Evolutionary conservation across 2,113 vertebrate genomes (phyloP).

Genomic region (Strigops habroptila): DNA sequence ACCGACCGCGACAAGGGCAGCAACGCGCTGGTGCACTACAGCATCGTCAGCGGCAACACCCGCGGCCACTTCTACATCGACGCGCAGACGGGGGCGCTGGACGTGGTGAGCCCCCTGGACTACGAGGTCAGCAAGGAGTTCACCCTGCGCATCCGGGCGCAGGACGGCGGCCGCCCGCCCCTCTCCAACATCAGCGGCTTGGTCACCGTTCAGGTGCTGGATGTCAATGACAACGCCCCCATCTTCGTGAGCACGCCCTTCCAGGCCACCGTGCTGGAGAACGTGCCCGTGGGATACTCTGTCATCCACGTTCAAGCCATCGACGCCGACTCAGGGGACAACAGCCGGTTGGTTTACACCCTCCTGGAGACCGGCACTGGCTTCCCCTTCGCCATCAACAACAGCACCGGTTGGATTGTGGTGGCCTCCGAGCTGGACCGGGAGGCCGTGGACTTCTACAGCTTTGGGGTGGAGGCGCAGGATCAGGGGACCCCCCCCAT

Average conservation of each 20-base stretch:
- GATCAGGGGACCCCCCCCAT: slow-evolving; percentile 86
- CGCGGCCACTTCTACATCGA: slow-evolving; percentile 95
- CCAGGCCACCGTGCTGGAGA: slow-evolving; percentile 93
- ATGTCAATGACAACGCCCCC: slow-evolving; percentile 92
- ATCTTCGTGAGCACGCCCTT: slow-evolving; percentile 96
- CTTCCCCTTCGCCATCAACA: slow-evolving; percentile 91
- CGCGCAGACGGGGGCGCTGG: slow-evolving; percentile 88
- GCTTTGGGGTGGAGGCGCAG: slow-evolving; percentile 87
- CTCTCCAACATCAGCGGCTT: slow-evolving; percentile 93
- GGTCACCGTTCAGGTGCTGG: slow-evolving; percentile 90
- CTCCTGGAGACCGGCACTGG: slow-evolving; percentile 77
- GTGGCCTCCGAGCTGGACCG: slow-evolving; percentile 90
- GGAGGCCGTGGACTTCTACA: slow-evolving; percentile 90
- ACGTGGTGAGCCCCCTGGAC: slow-evolving; percentile 89
- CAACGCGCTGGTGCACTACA: slow-evolving; percentile 92
- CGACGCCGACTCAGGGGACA: slow-evolving; percentile 90
- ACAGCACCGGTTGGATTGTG: slow-evolving; percentile 92
- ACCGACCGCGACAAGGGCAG: slow-evolving; percentile 88
- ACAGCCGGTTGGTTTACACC: slow-evolving; percentile 85
- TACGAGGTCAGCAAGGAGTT: slow-evolving; percentile 93
- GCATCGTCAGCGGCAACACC: slow-evolving; percentile 95
- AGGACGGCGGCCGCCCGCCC: slow-evolving; percentile 90
- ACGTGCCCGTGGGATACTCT: slow-evolving; percentile 89
- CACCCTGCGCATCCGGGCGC: slow-evolving; percentile 85
- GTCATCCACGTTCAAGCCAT: slow-evolving; percentile 93